Conservation (phyloP, 2,113 vertebrate genomes). For the Phylloscopus whistleri region DNA sequence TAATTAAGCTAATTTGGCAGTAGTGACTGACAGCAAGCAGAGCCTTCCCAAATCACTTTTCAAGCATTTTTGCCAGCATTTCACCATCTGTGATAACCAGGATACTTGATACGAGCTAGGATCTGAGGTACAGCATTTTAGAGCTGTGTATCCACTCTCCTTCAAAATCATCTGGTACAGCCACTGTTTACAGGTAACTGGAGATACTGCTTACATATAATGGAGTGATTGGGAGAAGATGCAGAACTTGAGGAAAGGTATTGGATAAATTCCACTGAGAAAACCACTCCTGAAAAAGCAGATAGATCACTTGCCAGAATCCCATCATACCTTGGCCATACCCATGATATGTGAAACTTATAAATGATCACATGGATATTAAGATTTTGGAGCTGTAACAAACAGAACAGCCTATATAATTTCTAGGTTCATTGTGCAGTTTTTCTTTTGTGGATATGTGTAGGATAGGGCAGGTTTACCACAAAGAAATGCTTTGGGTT, state of each 20-base stretch:
- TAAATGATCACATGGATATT: neutral
- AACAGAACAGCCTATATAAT: neutral
- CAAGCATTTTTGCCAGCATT: neutral
- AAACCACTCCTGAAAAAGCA: neutral
- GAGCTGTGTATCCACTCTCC: neutral
- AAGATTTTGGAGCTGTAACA: neutral
- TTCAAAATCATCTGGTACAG: neutral
- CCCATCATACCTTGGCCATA: neutral
- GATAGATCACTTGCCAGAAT: neutral
- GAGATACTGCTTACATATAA: neutral
- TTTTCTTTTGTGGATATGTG: neutral
- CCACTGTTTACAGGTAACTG: neutral
- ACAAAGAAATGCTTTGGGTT: neutral
- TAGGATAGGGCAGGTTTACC: neutral
- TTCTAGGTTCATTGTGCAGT: neutral
- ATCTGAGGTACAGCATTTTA: neutral
- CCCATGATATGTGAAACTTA: neutral
- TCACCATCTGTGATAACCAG: constrained; percentile 18
- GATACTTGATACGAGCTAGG: neutral
- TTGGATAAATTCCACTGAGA: neutral
- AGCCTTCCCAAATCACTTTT: neutral
- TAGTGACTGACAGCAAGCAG: neutral
- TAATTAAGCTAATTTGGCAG: constrained; percentile 21
- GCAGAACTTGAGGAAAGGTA: neutral
- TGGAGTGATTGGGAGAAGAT: neutral